Percentiles rank a stretch among this genome's conserved stretches.
phyloP scores from a whole-genome alignment of 2,888 invertebrate species.

The Priocnemis perturbator region DNA sequence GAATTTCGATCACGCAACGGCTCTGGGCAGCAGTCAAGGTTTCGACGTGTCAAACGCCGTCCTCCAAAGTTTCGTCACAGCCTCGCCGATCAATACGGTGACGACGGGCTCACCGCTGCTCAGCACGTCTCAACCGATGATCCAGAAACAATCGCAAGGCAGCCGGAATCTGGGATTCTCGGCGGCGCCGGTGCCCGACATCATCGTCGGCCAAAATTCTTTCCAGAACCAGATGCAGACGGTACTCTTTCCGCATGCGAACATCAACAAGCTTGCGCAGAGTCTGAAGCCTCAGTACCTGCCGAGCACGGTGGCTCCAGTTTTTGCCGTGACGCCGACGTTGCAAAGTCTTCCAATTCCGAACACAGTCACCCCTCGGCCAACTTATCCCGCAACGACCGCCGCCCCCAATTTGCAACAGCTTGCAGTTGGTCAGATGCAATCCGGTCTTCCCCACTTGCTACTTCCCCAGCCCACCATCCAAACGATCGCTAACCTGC shows the following conservation, averaged over 20 bases:
- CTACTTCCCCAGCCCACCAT: conserved; percentile 60
- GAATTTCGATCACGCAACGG: conserved; percentile 75
- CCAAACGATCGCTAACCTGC: conserved; percentile 52
- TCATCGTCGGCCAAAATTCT: conserved; percentile 68
- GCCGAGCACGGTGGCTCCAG: conserved; percentile 61
- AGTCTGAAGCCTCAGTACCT: conserved; percentile 57
- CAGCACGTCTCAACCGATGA: conserved; percentile 47
- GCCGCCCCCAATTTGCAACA: conserved; percentile 36
- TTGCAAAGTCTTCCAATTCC: conserved; percentile 47
- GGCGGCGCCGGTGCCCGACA: conserved; percentile 62
- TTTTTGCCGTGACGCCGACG: conserved; percentile 60
- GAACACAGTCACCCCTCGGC: conserved; percentile 43
- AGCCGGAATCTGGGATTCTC: conserved; percentile 52
- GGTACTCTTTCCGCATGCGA: conserved; percentile 55
- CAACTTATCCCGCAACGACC: conserved; percentile 47
- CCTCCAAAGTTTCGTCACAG: conserved; percentile 61
- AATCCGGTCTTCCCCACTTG: conserved; percentile 44
- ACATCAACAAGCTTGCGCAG: conserved; percentile 48
- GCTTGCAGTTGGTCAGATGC: conserved; percentile 29
- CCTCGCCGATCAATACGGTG: conserved; percentile 51
- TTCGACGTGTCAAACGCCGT: conserved; percentile 76
- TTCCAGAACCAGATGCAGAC: conserved; percentile 65
- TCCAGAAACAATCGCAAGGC: conserved; percentile 33
- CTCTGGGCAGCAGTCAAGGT: conserved; percentile 75
- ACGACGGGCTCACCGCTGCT: conserved; percentile 60